These are phyloP conservation scores for Lypha dubia DNA, from an alignment of 2,888 invertebrate genomes.

Conservation along the genomic window DNA sequence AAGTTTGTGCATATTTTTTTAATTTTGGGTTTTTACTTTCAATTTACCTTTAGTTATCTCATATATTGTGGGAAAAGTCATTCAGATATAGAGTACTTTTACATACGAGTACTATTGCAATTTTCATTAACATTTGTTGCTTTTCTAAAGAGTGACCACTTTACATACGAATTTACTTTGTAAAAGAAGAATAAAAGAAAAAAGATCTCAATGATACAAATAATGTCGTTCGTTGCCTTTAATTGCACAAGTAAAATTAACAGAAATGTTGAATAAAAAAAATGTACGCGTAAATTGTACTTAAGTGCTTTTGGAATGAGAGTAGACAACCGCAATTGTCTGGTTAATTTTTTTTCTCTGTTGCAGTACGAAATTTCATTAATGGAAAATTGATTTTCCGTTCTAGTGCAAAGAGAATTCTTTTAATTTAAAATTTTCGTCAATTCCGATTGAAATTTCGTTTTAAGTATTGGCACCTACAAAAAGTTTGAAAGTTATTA, in stretches of 20 bases:
- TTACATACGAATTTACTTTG: slow-evolving; percentile 11
- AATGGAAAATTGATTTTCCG: not conserved
- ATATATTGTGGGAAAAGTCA: slow-evolving; percentile 3
- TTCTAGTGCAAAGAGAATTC: no score
- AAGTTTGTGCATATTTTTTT: slow-evolving; percentile 2
- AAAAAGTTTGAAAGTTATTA: no score
- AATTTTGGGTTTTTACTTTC: slow-evolving; percentile 49
- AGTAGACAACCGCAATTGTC: slow-evolving; percentile 33
- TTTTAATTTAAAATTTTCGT: no score
- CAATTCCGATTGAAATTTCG: no score
- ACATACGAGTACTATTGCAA: slow-evolving; percentile 40
- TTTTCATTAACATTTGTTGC: slow-evolving; percentile 52
- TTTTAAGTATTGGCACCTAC: no score
- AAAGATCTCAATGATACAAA: slow-evolving; percentile 47
- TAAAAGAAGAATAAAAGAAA: slow-evolving; percentile 19
- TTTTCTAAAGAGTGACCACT: slow-evolving; percentile 46
- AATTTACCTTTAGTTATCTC: slow-evolving; percentile 36
- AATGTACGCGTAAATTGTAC: slow-evolving; percentile 61
- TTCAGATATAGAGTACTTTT: not conserved
- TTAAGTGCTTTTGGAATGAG: not conserved
- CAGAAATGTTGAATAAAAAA: slow-evolving; percentile 30
- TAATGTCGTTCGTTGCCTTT: slow-evolving; percentile 68
- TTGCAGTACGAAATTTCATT: not conserved
- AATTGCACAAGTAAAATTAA: slow-evolving; percentile 47
- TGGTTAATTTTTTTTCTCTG: not conserved